Base-by-base conservation (phyloP, 2,888 invertebrate species). In the Calliopum simillimum region DNA sequence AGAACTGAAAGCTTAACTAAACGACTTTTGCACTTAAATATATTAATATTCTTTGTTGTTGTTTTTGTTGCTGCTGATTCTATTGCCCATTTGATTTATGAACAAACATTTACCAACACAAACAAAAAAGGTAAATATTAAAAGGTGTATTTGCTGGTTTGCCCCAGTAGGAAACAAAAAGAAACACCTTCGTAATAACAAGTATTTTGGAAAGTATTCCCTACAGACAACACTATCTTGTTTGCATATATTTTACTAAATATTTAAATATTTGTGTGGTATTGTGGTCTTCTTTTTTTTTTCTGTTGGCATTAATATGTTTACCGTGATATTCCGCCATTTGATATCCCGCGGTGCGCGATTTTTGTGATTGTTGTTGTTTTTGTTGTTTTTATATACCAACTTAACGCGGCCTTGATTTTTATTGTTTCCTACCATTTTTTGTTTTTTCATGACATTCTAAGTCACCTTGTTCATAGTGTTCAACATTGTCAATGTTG, bases 1-100 rank as follows among this genome's bases (percentile, higher is more conserved):
- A 46, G 23, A 61, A 46, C 21, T 21, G 46, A 43, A 61, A 61
- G 61, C 61, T 61, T 61, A 61, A 61, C 61, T 61, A 44, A 61
- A 61, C 46, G 44, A 61, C 46, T 44, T 61, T 61, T 61, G 23
- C 46, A 44, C 44, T 61, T 44, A 16, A 43, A n/a, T 46, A 44
- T 43, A 61, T 61, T 43, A 61, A 56, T 56, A 56, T 56, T 56
- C 25, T 23, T 56, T 23, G 41, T 59, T 43, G 41, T 59, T 16
- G 21, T 46, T 61, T 44, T 13, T 61, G 46, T 21, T 61, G 46
- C 19, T 61, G 46, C 13, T 61, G 4, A 21, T 46, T 12, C 13
- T 46, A n/a, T 12, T 46, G 46, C 61, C 44, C 23, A 19, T 61
- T 46, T 61, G 61, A 61, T 61, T 61, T 61, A 61, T 61, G 46